Conservation (phyloP, 2,113 vertebrate species). For the Ptilorrhoa leucosticta region DNA sequence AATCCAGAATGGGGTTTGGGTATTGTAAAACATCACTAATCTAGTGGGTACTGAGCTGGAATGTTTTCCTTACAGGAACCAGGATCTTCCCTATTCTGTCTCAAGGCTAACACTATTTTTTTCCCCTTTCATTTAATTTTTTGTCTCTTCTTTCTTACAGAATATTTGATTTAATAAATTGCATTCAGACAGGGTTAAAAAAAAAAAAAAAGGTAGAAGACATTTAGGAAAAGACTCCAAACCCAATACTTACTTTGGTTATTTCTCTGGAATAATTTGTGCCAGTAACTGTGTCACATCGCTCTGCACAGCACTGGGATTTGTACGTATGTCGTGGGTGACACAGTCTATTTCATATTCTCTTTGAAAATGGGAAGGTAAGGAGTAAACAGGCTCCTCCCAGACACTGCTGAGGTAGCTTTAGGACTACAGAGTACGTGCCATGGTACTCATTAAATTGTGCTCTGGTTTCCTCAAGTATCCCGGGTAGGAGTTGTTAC, state of each 20-base stretch:
- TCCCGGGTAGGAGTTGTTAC: conserved; percentile 15
- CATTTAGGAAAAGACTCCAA: not conserved
- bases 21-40: not conserved
- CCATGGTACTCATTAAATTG: not conserved
- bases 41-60: not conserved
- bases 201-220: not conserved
- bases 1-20: not conserved
- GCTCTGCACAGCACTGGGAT: not conserved
- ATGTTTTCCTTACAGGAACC: not conserved
- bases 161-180: not conserved
- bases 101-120: not conserved
- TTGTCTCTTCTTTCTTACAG: not conserved
- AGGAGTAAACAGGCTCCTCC: not conserved
- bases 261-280: not conserved
- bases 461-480: conserved; percentile 34
- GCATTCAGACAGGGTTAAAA: not conserved
- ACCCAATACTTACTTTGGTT: not conserved
- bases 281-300: not conserved
- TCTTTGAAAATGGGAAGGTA: not conserved
- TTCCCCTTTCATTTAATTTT: accelerated
- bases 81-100: not conserved
- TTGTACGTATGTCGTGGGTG: not conserved
- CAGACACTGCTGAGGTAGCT: not conserved
- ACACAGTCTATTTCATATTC: not conserved
- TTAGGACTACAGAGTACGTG: not conserved